Evolutionary conservation across 2,113 vertebrate genomes (phyloP).

Genomic region (Corvus hawaiiensis): DNA sequence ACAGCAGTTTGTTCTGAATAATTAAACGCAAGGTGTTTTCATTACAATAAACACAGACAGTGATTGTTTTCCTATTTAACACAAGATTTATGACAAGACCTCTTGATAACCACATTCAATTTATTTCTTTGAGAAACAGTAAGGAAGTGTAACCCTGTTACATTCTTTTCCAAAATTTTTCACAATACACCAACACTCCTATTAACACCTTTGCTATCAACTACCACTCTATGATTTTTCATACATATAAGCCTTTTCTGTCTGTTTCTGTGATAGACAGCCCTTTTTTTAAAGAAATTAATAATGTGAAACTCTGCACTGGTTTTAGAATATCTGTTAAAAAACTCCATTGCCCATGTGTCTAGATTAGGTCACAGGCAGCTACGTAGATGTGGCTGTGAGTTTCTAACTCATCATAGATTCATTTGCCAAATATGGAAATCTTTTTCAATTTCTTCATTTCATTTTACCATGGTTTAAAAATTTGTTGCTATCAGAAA

Average conservation of each 20-base stretch:
- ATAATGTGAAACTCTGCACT: background rate
- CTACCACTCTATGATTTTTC: background rate
- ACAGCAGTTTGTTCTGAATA: background rate
- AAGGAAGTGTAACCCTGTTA: background rate
- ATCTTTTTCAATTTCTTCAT: background rate
- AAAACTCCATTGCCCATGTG: background rate
- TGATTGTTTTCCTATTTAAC: background rate
- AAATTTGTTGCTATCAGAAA: background rate
- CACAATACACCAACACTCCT: background rate
- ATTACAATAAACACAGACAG: background rate
- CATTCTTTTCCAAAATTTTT: background rate
- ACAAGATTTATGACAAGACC: background rate
- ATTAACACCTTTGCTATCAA: background rate
- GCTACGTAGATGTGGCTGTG: rapidly evolving
- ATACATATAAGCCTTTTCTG: background rate
- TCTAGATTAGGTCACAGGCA: background rate
- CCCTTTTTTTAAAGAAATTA: background rate
- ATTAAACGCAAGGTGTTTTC: background rate
- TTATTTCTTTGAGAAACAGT: background rate
- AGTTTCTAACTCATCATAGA: background rate
- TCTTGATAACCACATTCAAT: background rate
- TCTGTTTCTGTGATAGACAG: background rate
- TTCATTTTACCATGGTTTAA: background rate
- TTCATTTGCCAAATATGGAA: background rate
- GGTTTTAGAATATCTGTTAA: background rate